Evolutionary conservation across 2,888 invertebrate species (phyloP), one percentile per base, ranked within the genome.

Genomic region (Brachylomia viminalis): DNA sequence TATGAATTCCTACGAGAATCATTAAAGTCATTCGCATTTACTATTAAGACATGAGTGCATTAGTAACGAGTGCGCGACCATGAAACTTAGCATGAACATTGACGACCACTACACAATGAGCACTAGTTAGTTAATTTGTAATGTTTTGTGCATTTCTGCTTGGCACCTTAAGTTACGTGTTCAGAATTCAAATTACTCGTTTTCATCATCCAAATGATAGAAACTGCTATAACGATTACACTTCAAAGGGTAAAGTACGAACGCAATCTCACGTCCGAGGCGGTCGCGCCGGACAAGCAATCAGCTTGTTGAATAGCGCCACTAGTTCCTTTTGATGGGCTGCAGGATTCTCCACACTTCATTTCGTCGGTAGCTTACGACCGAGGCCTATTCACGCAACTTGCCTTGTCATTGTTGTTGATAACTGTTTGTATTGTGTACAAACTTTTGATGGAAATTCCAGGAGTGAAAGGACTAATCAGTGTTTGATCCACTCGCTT

Each of bases 381-480:
- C 83, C 86, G 42, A 42, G 42, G 83, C 62, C 70, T 92, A 92
- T 95, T 93, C 90, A 93, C 78, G 82, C 82, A 92, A 93, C 88
- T 88, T 95, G 96, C 95, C 72, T 72, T 88, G 95, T 96, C 96
- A 96, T 93, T 93, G 92, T 91, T 92, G 92, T 94, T 95, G 94
- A 94, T 95, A 94, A 95, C 94, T 95, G 93, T 95, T 94, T 94
- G 91, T 93, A 92, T 93, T 92, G 90, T 92, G 89, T 89, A 77
- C 89, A 91, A 91, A 91, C 93, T 89, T 91, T 89, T 90, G 90
- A 92, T 91, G 90, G 87, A 90, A 94, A 94, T 93, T 92, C 94
- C 93, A 93, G 95, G 93, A 95, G 95, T 94, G 93, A 95, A 95
- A 94, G 94, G 93, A 93, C 92, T 93, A 94, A 95, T 96, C 94